A percentile compares a stretch with the other conserved stretches of the same genome.
Conservation (phyloP, 2,888 invertebrate species). For the Ormyrus pomaceus region DNA sequence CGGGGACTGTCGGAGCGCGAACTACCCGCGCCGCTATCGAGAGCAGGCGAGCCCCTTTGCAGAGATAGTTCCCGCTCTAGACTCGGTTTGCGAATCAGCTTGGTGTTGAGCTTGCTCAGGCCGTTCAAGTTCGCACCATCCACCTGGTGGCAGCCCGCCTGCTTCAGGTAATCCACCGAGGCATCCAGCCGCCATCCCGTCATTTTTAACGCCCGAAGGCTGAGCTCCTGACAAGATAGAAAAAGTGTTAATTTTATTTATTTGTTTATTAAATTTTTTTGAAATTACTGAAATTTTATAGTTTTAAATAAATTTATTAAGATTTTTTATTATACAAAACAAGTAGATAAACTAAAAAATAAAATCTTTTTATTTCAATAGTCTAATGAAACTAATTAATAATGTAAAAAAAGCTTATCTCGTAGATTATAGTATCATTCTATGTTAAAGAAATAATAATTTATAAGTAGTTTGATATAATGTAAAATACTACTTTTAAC, state of each 20-base stretch:
- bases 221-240: constrained; percentile 79
- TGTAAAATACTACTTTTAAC: too few relatives aligned
- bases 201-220: constrained; percentile 83
- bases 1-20: constrained; percentile 93
- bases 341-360: background rate
- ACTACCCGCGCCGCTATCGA: constrained; percentile 92
- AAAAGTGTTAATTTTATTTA: constrained; percentile 27
- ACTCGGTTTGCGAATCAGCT: constrained; percentile 91
- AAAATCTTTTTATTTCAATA: background rate
- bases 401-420: background rate
- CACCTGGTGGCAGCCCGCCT: constrained; percentile 65
- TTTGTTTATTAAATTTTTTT: constrained; percentile 9
- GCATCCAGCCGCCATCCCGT: constrained; percentile 84
- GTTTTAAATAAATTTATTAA: background rate
- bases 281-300: background rate
- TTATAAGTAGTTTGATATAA: too few relatives aligned
- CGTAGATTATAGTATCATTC: too few relatives aligned
- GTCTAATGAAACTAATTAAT: background rate
- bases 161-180: constrained; percentile 82
- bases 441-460: too few relatives aligned
- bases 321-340: too few relatives aligned
- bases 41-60: constrained; percentile 89
- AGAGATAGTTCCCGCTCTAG: constrained; percentile 88
- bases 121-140: constrained; percentile 75
- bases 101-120: constrained; percentile 78